These are phyloP conservation scores for Ovibos moschatus DNA, from an alignment of 2,113 vertebrate genomes.

Conservation along the genomic window DNA sequence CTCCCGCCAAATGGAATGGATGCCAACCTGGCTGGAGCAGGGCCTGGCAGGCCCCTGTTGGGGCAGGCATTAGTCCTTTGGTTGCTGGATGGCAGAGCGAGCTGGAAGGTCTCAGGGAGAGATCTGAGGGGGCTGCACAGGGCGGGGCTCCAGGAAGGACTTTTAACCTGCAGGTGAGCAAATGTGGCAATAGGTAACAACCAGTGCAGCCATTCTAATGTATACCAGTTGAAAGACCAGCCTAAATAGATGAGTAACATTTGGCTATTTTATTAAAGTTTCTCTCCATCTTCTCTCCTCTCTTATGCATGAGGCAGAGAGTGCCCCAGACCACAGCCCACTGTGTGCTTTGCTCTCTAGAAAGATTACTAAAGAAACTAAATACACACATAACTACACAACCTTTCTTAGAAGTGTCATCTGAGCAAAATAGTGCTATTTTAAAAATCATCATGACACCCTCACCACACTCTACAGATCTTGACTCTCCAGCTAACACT, in stretches of 20 bases:
- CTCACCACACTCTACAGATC: slow-evolving; percentile 32
- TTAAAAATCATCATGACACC: not conserved
- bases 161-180: not conserved
- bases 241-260: not conserved
- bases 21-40: not conserved
- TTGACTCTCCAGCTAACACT: slow-evolving; percentile 55
- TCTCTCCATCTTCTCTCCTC: not conserved
- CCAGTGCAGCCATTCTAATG: not conserved
- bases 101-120: not conserved
- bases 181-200: not conserved
- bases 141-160: not conserved
- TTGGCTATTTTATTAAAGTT: not conserved
- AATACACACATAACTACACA: not conserved
- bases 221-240: not conserved
- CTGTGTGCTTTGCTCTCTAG: not conserved
- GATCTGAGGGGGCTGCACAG: not conserved
- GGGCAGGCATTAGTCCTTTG: not conserved
- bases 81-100: not conserved
- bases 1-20: not conserved
- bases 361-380: not conserved
- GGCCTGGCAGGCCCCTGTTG: not conserved
- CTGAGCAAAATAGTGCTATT: slow-evolving; percentile 18
- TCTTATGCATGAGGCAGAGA: not conserved
- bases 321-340: not conserved
- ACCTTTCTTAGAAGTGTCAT: not conserved